Base-by-base conservation (phyloP, 2,888 invertebrate genomes). In the Carpatolechia fugitivella region DNA sequence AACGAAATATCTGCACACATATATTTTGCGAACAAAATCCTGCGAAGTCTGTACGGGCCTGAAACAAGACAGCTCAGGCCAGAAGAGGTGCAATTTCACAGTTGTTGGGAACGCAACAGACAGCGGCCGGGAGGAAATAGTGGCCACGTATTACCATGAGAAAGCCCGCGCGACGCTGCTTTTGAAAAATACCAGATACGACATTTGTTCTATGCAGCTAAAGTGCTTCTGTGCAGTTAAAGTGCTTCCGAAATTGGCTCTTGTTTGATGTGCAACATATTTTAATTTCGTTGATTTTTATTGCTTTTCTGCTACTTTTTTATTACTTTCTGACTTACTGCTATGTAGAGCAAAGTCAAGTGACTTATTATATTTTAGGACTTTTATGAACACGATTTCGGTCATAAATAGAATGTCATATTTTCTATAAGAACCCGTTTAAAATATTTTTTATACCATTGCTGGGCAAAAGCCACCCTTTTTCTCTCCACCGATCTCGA, bases 31-130 rank as follows among this genome's bases (percentile, higher is more conserved):
- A 1, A 24, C 13, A 13, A 10, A 13, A 3, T 24, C n/a, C n/a
- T 5, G 13, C 1, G 11, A 7, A 4, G 29, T 44, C 13, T 7
- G 44, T 44, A 44, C 13, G 10, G 2, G n/a, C 5, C 44, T 29
- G 7, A 64, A 71, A 72, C 65, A 66, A 69, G 66, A 65, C 66
- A 57, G 65, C 68, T 66, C 62, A 63, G 68, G 61, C 56, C 66
- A 65, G 66, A 79, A 69, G 74, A 78, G 73, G 69, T 74, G 76
- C 80, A 83, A 85, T 85, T 83, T 82, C 78, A 81, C 82, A 83
- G 82, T 74, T 72, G 78, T 72, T 76, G 51, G 75, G 74, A 70
- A 74, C 65, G 71, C 74, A 72, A 79, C 72, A 73, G 73, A 74
- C 74, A 70, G 68, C 52, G 61, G 24, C 16, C 13, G 20, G 63